These are phyloP conservation scores for Drosophila melanica DNA, from an alignment of 1,140 invertebrate genomes.

Conservation along the genomic window DNA sequence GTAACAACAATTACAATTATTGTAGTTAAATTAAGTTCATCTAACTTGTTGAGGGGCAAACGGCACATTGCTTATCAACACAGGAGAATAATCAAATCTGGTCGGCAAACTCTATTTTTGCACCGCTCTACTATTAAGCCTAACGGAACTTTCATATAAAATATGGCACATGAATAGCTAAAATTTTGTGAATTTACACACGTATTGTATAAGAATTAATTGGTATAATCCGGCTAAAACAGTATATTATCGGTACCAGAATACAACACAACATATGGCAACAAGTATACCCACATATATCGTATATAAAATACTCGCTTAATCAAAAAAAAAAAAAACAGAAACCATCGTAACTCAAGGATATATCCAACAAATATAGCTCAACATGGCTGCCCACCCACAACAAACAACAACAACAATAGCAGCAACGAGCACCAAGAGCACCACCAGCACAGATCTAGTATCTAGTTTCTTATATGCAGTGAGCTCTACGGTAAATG, in stretches of 20 bases:
- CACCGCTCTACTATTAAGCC: conserved; percentile 24
- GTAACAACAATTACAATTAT: conserved; percentile 47
- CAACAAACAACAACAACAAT: conserved; percentile 9
- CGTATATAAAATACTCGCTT: conserved; percentile 14
- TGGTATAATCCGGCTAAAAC: not conserved
- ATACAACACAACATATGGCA: conserved; percentile 29
- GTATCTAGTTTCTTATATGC: conserved; percentile 18
- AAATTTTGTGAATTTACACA: conserved; percentile 26
- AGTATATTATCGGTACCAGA: conserved; percentile 22
- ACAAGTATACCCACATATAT: conserved; percentile 25
- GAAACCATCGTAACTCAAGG: conserved; percentile 32
- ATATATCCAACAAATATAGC: conserved; percentile 5
- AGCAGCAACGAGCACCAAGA: conserved; percentile 32
- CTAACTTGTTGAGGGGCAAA: conserved; percentile 9
- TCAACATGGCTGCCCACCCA: conserved; percentile 16
- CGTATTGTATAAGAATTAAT: conserved; percentile 17
- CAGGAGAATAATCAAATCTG: conserved; percentile 2
- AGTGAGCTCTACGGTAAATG: conserved; percentile 63
- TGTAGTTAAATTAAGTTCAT: conserved; percentile 47
- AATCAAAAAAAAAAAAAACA: conserved; percentile 21
- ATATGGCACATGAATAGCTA: conserved; percentile 2
- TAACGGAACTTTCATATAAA: conserved; percentile 23
- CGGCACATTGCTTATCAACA: conserved; percentile 20
- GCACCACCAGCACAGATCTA: conserved; percentile 22
- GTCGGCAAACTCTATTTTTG: conserved; percentile 30